These are phyloP conservation scores for cattle (Bos taurus) DNA, from an alignment of 2,113 vertebrate species.

Conservation along the genomic window DNA sequence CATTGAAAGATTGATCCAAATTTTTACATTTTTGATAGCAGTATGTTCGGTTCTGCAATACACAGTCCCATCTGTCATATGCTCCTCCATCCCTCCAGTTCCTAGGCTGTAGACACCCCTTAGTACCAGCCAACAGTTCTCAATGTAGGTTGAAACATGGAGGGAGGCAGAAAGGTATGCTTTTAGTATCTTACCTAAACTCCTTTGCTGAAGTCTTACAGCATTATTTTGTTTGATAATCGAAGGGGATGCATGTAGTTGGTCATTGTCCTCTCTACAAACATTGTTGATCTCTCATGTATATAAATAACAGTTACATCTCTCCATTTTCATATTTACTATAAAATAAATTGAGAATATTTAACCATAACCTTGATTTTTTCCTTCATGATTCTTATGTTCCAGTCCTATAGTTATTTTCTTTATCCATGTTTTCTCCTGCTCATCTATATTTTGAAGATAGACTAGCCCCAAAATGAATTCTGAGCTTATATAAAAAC, in stretches of 20 bases:
- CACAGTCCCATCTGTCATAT: neutral
- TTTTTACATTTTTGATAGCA: neutral
- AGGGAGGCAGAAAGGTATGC: neutral
- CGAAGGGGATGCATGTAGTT: neutral
- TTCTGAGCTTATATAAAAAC: conserved; percentile 41
- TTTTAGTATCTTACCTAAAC: neutral
- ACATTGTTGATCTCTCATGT: neutral
- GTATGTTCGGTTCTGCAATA: neutral
- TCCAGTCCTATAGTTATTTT: neutral
- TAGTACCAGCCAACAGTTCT: neutral
- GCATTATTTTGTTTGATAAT: neutral
- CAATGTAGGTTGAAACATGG: neutral
- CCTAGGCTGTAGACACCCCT: neutral
- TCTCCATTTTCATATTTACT: neutral
- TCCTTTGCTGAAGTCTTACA: neutral
- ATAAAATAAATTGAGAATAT: neutral
- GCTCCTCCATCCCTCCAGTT: neutral
- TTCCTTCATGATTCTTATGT: neutral
- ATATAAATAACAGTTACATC: neutral
- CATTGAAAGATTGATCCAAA: neutral
- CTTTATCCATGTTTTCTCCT: conserved; percentile 17
- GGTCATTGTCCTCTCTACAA: neutral
- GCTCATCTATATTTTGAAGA: conserved; percentile 23
- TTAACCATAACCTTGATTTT: neutral
- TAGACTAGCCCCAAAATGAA: neutral